Evolutionary conservation across 2,797 vertebrate species (phyloP), one percentile per base, ranked within the genome.

Genomic region (Picus viridis): DNA sequence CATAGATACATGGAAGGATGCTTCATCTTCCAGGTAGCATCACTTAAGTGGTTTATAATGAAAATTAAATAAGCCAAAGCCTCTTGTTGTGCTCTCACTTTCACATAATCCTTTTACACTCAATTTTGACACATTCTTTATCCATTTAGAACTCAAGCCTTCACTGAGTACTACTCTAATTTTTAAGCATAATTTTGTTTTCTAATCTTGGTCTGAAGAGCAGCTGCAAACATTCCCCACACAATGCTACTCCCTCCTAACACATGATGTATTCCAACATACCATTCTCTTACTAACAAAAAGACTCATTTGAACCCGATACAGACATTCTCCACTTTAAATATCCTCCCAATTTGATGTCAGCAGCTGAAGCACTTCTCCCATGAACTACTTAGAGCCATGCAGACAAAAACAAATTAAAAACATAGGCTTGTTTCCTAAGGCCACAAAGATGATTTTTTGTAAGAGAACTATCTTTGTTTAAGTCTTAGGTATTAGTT

Each of bases 351-450:
- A 53, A 6, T 36, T 14, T 23, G 16, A 68, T 29, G 12, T 1
- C 58, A 61, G 30, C 20, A 82, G 14, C 32, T 22, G 34, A 79
- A 67, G 61, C 39, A 86, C 30, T 8, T 70, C 19, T 79, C 20
- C 24, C 6, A 20, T 9, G 24, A 1, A 30, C n/a, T 71, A 58
- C 24, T 26, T 41, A 63, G 18, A 77, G 15, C 12, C 16, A 43
- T 4, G 23, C 27, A 74, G 41, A 19, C 34, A 64, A 36, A 92
- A 85, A 9, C 10, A 53, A 3, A 4, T 3, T 18, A 53, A 72
- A 80, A 51, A 3, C 12, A 0, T 11, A 45, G 1, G 4, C 12
- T 3, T 76, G 6, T 53, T 64, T 63, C 39, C 8, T 16, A 19
- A 4, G 67, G 12, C 14, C 45, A 83, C 10, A 16, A 51, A 32